Conservation (phyloP, 2,888 invertebrate genomes). For the Noctuana brunneofusca region DNA sequence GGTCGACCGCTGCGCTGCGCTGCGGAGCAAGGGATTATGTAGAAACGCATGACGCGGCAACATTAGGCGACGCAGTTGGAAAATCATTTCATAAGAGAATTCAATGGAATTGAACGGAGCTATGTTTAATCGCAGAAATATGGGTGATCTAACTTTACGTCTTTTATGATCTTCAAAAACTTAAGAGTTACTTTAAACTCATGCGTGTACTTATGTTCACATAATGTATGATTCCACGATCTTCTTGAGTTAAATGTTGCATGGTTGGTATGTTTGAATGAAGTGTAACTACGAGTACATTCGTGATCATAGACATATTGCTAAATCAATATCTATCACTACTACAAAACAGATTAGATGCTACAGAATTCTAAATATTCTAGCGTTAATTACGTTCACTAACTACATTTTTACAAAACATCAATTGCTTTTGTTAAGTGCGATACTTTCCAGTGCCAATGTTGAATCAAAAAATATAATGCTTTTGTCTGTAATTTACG, state of each 20-base stretch:
- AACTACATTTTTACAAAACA: too few relatives aligned
- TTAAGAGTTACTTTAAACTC: background rate
- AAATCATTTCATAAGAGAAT: slow-evolving; percentile 53
- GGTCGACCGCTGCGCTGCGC: slow-evolving; percentile 44
- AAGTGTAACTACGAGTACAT: too few relatives aligned
- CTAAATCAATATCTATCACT: too few relatives aligned
- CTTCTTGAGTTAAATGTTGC: too few relatives aligned
- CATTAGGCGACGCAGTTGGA: slow-evolving; percentile 50
- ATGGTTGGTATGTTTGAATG: too few relatives aligned
- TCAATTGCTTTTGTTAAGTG: background rate
- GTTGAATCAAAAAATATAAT: slow-evolving; percentile 1
- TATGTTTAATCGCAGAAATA: background rate
- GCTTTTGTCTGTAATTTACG: slow-evolving; percentile 42
- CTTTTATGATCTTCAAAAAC: background rate
- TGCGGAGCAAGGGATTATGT: slow-evolving; percentile 45
- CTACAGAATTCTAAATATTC: too few relatives aligned
- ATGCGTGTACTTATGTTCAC: too few relatives aligned
- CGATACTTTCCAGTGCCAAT: slow-evolving; percentile 3
- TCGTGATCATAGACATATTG: too few relatives aligned
- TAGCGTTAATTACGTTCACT: too few relatives aligned
- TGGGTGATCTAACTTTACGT: background rate
- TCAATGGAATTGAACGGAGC: background rate
- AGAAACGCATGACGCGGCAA: slow-evolving; percentile 76
- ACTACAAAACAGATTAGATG: too few relatives aligned
- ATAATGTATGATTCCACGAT: too few relatives aligned